Percentiles rank a stretch among this genome's conserved stretches.
Conservation (phyloP, 2,113 vertebrate genomes). For the Merops nubicus region DNA sequence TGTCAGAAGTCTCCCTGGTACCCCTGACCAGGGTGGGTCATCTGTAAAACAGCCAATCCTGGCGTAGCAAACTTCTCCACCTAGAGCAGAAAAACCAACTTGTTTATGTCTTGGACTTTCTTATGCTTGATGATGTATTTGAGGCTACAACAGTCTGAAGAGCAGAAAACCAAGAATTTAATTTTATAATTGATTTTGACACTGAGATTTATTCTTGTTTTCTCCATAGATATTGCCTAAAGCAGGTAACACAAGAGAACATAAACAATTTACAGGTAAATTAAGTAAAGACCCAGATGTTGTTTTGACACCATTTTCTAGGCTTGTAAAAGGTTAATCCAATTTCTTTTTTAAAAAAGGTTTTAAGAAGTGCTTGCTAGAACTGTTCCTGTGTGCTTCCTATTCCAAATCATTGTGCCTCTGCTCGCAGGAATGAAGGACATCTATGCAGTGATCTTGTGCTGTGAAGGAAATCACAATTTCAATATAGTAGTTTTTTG, state of each 20-base stretch:
- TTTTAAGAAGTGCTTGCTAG: not conserved
- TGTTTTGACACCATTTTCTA: not conserved
- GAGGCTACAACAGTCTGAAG: not conserved
- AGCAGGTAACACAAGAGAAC: not conserved
- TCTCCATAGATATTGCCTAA: not conserved
- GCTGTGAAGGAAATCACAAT: not conserved
- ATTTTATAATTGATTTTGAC: not conserved
- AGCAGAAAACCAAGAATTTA: not conserved
- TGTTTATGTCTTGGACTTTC: not conserved
- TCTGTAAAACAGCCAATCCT: conserved; percentile 82
- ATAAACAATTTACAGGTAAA: not conserved
- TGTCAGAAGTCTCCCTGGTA: conserved; percentile 71
- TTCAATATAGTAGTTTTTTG: not conserved
- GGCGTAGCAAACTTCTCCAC: conserved; percentile 75
- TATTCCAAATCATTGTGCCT: not conserved
- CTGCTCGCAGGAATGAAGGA: not conserved
- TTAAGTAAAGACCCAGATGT: not conserved
- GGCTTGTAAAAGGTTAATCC: not conserved
- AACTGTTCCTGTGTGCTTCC: not conserved
- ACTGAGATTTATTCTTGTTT: not conserved
- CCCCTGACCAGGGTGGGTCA: conserved; percentile 79
- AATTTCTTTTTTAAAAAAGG: not conserved
- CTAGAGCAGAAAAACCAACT: not conserved
- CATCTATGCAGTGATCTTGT: not conserved
- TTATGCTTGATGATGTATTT: not conserved